These are phyloP conservation scores for Carpatolechia fugitivella DNA, from an alignment of 2,888 invertebrate species.

Conservation along the genomic window DNA sequence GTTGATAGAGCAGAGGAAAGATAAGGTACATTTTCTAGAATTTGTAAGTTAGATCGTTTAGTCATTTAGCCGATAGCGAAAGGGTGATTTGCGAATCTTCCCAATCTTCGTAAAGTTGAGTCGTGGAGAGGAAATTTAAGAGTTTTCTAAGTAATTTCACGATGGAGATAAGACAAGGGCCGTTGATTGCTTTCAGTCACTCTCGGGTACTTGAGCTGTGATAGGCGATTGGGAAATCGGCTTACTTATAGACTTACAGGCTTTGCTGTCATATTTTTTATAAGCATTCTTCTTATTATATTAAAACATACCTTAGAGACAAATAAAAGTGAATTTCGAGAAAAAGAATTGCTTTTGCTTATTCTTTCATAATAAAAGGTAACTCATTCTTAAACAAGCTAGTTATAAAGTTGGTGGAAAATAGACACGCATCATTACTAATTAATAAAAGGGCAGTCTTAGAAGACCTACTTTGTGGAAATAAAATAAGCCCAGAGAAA, in stretches of 20 bases:
- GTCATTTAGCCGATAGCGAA: constrained; percentile 26
- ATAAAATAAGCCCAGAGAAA: not conserved
- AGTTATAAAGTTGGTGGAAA: too few relatives aligned
- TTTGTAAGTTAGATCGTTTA: constrained; percentile 19
- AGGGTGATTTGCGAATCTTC: constrained; percentile 33
- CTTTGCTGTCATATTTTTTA: not conserved
- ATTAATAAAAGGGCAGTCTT: too few relatives aligned
- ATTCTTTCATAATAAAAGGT: too few relatives aligned
- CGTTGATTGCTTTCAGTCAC: not conserved
- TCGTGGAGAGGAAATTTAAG: not conserved
- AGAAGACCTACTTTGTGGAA: not conserved
- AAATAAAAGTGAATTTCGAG: too few relatives aligned
- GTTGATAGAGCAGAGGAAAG: not conserved
- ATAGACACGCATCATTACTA: too few relatives aligned
- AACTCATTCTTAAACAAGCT: too few relatives aligned
- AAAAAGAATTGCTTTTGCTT: too few relatives aligned
- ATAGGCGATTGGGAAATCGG: not conserved
- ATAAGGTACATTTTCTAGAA: not conserved
- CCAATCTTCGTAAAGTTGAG: constrained; percentile 25
- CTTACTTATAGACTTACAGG: not conserved
- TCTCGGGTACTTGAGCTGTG: not conserved
- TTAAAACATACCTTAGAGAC: too few relatives aligned
- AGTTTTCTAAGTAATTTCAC: constrained; percentile 3
- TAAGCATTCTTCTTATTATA: too few relatives aligned
- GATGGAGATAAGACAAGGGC: not conserved